These are phyloP conservation scores for Nasonia longicornis DNA, from an alignment of 1,140 invertebrate species.

Conservation along the genomic window DNA sequence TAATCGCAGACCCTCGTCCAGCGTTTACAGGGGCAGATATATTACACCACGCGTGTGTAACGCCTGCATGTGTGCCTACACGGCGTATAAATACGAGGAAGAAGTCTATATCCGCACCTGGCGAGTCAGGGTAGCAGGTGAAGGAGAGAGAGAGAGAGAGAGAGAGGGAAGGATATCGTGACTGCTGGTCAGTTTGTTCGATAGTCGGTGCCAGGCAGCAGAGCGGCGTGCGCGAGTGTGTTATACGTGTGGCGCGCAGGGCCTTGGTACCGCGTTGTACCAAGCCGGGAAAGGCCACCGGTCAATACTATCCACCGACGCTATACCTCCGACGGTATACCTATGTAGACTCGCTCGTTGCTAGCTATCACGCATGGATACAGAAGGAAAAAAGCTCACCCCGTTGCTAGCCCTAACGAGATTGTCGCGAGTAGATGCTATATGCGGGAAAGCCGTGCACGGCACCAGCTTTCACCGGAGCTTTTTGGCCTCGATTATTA, in stretches of 20 bases:
- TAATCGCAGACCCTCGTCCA: slow-evolving; percentile 10
- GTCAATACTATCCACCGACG: slow-evolving; percentile 63
- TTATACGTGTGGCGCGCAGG: slow-evolving; percentile 49
- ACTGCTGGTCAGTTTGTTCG: slow-evolving; percentile 71
- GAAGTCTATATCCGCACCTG: not conserved
- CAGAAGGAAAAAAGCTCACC: not conserved
- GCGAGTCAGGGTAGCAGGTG: slow-evolving; percentile 11
- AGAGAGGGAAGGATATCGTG: slow-evolving; percentile 60
- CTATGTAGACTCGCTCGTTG: not conserved
- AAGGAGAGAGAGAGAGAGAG: slow-evolving; percentile 15
- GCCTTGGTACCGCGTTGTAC: slow-evolving; percentile 68
- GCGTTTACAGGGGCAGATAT: not conserved
- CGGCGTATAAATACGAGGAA: not conserved
- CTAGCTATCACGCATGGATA: slow-evolving; percentile 24
- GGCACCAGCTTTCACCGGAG: slow-evolving; percentile 49
- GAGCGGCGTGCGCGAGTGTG: slow-evolving; percentile 12
- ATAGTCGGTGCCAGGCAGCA: slow-evolving; percentile 69
- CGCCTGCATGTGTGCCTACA: not conserved
- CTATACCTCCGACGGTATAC: not conserved
- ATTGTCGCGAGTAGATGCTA: slow-evolving; percentile 21
- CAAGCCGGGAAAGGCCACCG: slow-evolving; percentile 66
- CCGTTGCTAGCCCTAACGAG: slow-evolving; percentile 19
- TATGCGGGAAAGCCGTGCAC: slow-evolving; percentile 43
- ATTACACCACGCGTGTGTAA: not conserved
- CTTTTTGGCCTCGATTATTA: not conserved